Percentiles rank a stretch among this genome's conserved stretches.
Conservation (phyloP, 2,888 invertebrate genomes). For the Apodemia hepburni region DNA sequence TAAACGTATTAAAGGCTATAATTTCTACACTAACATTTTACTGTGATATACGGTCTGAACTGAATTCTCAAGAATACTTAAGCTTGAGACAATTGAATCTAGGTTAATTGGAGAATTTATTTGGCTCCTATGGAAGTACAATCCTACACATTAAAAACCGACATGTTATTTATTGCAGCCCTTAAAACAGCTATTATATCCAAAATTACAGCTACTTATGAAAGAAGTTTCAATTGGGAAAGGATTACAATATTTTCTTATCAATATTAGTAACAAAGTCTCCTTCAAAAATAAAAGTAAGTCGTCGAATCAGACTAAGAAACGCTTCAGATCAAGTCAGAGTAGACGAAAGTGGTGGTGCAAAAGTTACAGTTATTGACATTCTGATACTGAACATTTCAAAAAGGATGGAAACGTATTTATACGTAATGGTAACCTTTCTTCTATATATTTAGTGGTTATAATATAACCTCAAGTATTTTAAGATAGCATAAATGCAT, state of each 20-base stretch:
- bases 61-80: slow-evolving; percentile 21
- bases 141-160: slow-evolving; percentile 27
- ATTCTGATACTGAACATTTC: neutral
- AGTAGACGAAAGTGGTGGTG: neutral
- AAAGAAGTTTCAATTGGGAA: slow-evolving; percentile 20
- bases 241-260: slow-evolving; percentile 15
- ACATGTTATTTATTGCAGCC: slow-evolving; percentile 23
- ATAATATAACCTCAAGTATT: neutral
- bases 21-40: slow-evolving; percentile 7
- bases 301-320: neutral
- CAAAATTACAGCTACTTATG: slow-evolving; percentile 18
- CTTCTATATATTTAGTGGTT: slow-evolving; percentile 1
- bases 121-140: slow-evolving; percentile 29
- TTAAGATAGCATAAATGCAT: neutral
- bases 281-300: neutral
- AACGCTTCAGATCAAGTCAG: neutral
- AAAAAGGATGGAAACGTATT: neutral
- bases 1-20: slow-evolving; percentile 13
- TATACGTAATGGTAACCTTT: neutral
- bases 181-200: slow-evolving; percentile 20
- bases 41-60: slow-evolving; percentile 13
- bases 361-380: neutral
- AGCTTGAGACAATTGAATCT: slow-evolving; percentile 29
- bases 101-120: slow-evolving; percentile 31
- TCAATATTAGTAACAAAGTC: neutral